These are phyloP conservation scores for Dicyrtomina minuta DNA, from an alignment of 2,888 invertebrate species.

Conservation along the genomic window DNA sequence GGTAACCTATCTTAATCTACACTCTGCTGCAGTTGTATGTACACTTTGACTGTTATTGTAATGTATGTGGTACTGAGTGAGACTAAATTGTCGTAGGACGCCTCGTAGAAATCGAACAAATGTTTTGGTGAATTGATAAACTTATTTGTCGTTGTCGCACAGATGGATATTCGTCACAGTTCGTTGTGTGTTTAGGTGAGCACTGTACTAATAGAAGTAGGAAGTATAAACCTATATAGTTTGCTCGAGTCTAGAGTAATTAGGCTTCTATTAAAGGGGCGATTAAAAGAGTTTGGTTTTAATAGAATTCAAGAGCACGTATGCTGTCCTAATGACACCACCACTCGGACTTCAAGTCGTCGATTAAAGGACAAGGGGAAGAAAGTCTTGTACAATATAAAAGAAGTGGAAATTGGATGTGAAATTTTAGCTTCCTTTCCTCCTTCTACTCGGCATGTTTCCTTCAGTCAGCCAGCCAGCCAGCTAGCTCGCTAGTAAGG, in stretches of 20 bases:
- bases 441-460: constrained; percentile 1
- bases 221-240: neutral
- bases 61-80: too few relatives aligned
- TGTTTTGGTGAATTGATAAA: too few relatives aligned
- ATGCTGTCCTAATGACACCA: constrained; percentile 24
- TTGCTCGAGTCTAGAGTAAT: constrained; percentile 12
- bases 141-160: too few relatives aligned
- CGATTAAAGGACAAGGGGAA: constrained; percentile 2
- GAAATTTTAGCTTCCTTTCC: constrained; percentile 38
- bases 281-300: constrained; percentile 41
- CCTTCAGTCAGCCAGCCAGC: neutral
- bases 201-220: neutral
- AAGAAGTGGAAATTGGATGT: constrained; percentile 41
- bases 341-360: constrained; percentile 5
- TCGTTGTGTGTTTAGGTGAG: too few relatives aligned
- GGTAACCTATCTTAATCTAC: too few relatives aligned
- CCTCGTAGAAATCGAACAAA: too few relatives aligned
- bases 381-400: constrained; percentile 2
- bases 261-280: constrained; percentile 41
- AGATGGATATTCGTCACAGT: too few relatives aligned
- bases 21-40: too few relatives aligned
- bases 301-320: constrained; percentile 50
- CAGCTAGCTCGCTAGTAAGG: neutral
- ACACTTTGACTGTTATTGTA: too few relatives aligned
- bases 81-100: too few relatives aligned